Percentiles rank a stretch among this genome's conserved stretches.
Conservation (phyloP, 2,888 invertebrate genomes). For the Andrena praecox region DNA sequence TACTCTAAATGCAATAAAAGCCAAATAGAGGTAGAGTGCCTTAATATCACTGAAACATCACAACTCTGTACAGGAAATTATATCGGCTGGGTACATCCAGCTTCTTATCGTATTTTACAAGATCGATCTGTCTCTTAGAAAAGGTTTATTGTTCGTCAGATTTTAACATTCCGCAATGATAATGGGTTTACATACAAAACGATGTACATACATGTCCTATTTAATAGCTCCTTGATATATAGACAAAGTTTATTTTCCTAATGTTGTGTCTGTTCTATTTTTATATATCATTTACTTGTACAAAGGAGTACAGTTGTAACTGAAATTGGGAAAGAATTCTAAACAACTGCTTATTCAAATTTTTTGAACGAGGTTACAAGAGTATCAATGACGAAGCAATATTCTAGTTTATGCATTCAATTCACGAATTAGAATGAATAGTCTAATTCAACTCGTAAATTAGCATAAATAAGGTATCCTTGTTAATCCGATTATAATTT, state of each 20-base stretch:
- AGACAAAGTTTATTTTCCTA: slow-evolving; percentile 10
- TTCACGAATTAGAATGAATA: too few species aligned
- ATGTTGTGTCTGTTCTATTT: background rate
- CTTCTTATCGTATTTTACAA: background rate
- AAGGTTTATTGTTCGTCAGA: slow-evolving; percentile 44
- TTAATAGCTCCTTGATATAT: background rate
- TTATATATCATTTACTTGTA: slow-evolving; percentile 11
- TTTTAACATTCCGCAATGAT: slow-evolving; percentile 53
- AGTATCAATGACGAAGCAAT: too few species aligned
- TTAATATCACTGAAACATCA: background rate
- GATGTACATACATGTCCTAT: background rate
- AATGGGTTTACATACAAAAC: background rate
- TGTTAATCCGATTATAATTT: background rate
- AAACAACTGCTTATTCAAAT: background rate
- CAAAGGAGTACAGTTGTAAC: background rate
- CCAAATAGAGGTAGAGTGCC: background rate
- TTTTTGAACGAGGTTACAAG: background rate
- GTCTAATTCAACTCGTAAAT: background rate
- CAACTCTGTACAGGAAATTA: background rate
- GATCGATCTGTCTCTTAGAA: slow-evolving; percentile 10
- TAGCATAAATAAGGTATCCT: background rate
- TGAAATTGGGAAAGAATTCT: background rate
- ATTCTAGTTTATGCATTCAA: too few species aligned
- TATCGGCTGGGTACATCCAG: background rate
- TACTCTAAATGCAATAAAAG: background rate